phyloP scores from a whole-genome alignment of 64 coral and sea anemone species.

The Trachythela sp. region DNA sequence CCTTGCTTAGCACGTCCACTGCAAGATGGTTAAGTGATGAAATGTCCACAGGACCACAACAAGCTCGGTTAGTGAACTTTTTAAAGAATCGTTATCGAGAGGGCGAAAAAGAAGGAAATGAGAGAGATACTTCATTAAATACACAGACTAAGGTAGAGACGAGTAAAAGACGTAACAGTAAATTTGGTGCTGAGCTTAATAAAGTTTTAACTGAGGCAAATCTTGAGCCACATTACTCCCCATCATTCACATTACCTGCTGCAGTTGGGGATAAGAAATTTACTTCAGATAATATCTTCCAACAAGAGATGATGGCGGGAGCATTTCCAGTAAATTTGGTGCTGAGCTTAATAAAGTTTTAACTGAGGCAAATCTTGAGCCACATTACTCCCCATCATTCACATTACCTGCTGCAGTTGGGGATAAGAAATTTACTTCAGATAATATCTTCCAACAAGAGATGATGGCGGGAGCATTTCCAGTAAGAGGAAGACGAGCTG shows the following conservation, averaged over 20 bases:
- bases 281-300: conserved; percentile 78
- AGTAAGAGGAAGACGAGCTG: neutral
- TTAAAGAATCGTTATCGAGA: neutral
- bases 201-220: neutral
- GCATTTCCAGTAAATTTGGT: conserved; percentile 58
- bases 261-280: conserved; percentile 88
- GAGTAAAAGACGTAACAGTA: neutral
- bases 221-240: conserved; percentile 55
- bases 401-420: conserved; percentile 69
- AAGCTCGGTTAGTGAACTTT: neutral
- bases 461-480: conserved; percentile 84
- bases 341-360: conserved; percentile 4
- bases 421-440: conserved; percentile 76
- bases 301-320: conserved; percentile 87
- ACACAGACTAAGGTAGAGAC: neutral
- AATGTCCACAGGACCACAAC: neutral
- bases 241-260: conserved; percentile 73
- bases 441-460: conserved; percentile 93
- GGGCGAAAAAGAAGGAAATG: neutral
- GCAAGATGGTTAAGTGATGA: neutral
- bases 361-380: conserved; percentile 18
- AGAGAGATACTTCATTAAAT: neutral
- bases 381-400: conserved; percentile 76
- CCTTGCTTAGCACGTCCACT: neutral
- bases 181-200: neutral